Evolutionary conservation across 2,113 vertebrate species (phyloP).

Genomic region (pig (Sus scrofa)): T2T-Sscrofa CM000812.6:215669001-215669500

Average conservation of each 20-base stretch:
- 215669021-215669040: conserved; percentile 42
- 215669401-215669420: background rate
- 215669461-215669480: background rate
- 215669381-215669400: background rate
- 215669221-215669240: conserved; percentile 38
- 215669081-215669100: conserved; percentile 69
- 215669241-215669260: background rate
- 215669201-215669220: conserved; percentile 58
- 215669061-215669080: conserved; percentile 70
- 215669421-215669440: background rate
- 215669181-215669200: conserved; percentile 63
- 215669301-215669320: conserved; percentile 26
- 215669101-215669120: conserved; percentile 58
- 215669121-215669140: conserved; percentile 70
- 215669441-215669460: background rate
- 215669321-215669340: conserved; percentile 27
- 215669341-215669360: background rate
- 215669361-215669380: background rate
- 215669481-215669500: background rate
- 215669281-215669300: background rate
- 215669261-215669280: too few species aligned
- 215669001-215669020: conserved; percentile 51
- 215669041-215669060: conserved; percentile 55
- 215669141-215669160: conserved; percentile 60
- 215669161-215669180: background rate